Conservation (phyloP, 2,888 invertebrate genomes). For the Invenusta paracnida region DNA sequence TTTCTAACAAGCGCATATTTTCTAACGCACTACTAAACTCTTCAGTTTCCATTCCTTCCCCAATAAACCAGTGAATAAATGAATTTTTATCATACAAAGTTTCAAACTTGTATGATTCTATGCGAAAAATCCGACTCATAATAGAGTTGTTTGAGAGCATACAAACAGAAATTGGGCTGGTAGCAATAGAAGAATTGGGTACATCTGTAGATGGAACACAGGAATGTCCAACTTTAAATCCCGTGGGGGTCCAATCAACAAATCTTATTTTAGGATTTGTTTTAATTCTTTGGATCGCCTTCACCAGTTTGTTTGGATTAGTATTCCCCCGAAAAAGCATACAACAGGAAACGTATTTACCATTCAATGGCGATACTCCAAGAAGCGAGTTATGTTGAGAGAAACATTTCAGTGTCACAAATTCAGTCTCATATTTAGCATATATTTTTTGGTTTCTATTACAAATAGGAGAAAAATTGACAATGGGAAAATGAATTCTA, state of each 20-base stretch:
- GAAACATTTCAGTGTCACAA: not conserved
- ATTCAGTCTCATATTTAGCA: not conserved
- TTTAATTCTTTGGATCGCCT: not conserved
- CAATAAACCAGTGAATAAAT: conserved; percentile 33
- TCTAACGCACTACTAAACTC: conserved; percentile 32
- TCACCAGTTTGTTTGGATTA: not conserved
- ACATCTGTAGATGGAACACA: not conserved
- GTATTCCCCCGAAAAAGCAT: conserved; percentile 17
- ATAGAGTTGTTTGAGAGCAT: conserved; percentile 1
- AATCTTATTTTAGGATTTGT: conserved; percentile 19
- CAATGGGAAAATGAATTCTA: conserved; percentile 22
- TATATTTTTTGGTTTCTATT: not conserved
- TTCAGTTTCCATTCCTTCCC: conserved; percentile 18
- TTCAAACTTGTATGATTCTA: not conserved
- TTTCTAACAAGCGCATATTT: not conserved
- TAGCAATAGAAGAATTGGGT: not conserved
- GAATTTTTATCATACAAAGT: conserved; percentile 8
- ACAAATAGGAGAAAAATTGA: not conserved
- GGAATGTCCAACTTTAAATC: conserved; percentile 20
- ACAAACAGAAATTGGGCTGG: not conserved
- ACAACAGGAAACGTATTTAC: conserved; percentile 37
- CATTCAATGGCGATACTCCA: not conserved
- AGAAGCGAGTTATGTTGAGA: conserved; percentile 5
- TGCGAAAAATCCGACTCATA: not conserved
- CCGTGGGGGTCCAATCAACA: conserved; percentile 31